Conservation (phyloP, 1,140 invertebrate species). For the Zaprionus inermis region DNA sequence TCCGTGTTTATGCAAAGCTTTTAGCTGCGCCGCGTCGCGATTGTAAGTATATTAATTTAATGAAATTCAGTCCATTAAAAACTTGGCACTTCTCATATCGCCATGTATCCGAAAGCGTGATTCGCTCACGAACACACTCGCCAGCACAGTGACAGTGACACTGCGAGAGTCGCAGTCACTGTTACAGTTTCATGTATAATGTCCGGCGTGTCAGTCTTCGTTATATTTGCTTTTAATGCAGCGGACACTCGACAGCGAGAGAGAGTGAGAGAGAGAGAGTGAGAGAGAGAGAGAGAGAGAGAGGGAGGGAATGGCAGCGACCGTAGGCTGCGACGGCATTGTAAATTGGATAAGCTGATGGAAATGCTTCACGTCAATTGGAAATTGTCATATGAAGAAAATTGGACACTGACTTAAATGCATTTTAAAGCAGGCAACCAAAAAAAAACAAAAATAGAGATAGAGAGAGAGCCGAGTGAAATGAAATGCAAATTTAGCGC, state of each 20-base stretch:
- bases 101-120: background rate
- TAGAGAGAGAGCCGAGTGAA: conserved; percentile 7
- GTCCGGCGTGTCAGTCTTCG: conserved; percentile 46
- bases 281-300: background rate
- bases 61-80: conserved; percentile 72
- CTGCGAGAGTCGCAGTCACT: conserved; percentile 10
- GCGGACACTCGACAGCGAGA: background rate
- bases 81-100: conserved; percentile 16
- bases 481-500: conserved; percentile 12
- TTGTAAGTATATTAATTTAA: conserved; percentile 59
- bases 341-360: conserved; percentile 37
- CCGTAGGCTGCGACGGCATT: conserved; percentile 29
- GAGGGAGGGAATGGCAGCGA: background rate
- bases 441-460: conserved; percentile 26
- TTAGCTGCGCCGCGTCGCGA: conserved; percentile 33
- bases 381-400: conserved; percentile 40
- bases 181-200: conserved; percentile 33
- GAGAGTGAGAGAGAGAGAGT: background rate
- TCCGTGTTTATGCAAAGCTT: conserved; percentile 46
- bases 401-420: conserved; percentile 12
- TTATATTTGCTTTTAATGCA: conserved; percentile 34
- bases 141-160: conserved; percentile 5
- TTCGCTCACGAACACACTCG: conserved; percentile 7
- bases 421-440: background rate
- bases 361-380: conserved; percentile 36